Conservation (phyloP, 2,888 invertebrate genomes). For the Cryptus armator region DNA sequence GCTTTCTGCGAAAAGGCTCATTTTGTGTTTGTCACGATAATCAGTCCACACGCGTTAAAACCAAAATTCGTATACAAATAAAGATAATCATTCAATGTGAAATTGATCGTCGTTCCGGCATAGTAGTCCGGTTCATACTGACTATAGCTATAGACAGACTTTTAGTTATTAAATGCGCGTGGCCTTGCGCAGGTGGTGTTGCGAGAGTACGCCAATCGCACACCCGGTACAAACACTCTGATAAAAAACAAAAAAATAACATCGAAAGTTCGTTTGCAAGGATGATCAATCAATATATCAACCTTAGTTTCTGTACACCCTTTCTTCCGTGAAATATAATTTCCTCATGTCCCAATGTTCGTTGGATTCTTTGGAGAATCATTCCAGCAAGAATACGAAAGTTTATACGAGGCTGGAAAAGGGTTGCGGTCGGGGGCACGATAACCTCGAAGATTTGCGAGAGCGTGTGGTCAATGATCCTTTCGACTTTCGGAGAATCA, state of each 20-base stretch:
- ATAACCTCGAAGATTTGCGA: slow-evolving; percentile 11
- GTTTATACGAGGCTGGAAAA: background rate
- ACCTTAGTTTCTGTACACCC: background rate
- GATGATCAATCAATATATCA: background rate
- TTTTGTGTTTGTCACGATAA: slow-evolving; percentile 21
- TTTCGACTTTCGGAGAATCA: background rate
- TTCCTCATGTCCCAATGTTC: slow-evolving; percentile 76
- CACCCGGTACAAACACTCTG: background rate
- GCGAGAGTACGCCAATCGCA: slow-evolving; percentile 27
- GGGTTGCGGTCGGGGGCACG: background rate
- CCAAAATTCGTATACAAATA: background rate
- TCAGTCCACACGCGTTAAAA: background rate
- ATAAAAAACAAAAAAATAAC: background rate
- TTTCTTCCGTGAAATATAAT: slow-evolving; percentile 1
- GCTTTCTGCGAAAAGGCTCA: slow-evolving; percentile 72
- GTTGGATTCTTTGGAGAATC: slow-evolving; percentile 77
- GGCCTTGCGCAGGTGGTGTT: slow-evolving; percentile 40
- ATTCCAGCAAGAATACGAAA: background rate
- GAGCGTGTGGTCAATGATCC: slow-evolving; percentile 1
- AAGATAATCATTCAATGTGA: background rate
- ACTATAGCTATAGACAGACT: too few relatives aligned
- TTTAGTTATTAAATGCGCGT: too few relatives aligned
- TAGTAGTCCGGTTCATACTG: background rate
- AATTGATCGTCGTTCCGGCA: background rate
- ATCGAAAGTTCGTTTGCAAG: slow-evolving; percentile 4